Conservation (phyloP, 2,113 vertebrate genomes). For the Anas platyrhynchos region DNA sequence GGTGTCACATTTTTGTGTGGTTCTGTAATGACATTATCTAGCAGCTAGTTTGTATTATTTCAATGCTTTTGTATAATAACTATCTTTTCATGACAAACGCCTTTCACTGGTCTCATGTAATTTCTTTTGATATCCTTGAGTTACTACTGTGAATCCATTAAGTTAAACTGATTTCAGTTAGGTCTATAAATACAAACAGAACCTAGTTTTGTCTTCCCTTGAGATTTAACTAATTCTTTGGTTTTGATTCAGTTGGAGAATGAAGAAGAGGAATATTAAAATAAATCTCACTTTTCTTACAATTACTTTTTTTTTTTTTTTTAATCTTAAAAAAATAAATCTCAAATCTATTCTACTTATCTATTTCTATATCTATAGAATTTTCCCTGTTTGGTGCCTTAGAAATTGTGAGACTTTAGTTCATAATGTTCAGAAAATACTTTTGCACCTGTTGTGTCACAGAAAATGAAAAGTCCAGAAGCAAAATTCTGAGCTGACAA, state of each 20-base stretch:
- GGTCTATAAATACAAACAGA: not conserved
- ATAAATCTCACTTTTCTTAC: not conserved
- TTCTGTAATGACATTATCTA: not conserved
- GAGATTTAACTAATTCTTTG: not conserved
- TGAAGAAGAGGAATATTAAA: not conserved
- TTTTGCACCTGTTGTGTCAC: not conserved
- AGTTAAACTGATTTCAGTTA: not conserved
- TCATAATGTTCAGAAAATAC: not conserved
- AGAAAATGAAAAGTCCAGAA: not conserved
- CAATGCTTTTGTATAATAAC: not conserved
- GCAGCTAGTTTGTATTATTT: not conserved
- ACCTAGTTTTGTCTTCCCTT: not conserved
- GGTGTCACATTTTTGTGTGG: not conserved
- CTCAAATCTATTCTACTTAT: not conserved
- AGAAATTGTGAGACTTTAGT: not conserved
- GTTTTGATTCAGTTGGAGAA: not conserved
- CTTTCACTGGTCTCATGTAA: not conserved
- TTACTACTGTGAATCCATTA: not conserved
- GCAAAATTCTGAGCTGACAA: not conserved
- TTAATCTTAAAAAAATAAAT: not conserved
- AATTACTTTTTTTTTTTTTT: not conserved
- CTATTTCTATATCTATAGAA: not conserved
- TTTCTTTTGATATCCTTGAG: not conserved
- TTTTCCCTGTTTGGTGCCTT: not conserved
- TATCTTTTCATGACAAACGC: not conserved